These are phyloP conservation scores for Geotrypetes seraphini DNA, from an alignment of 2,797 vertebrate species.

Conservation along the genomic window DNA sequence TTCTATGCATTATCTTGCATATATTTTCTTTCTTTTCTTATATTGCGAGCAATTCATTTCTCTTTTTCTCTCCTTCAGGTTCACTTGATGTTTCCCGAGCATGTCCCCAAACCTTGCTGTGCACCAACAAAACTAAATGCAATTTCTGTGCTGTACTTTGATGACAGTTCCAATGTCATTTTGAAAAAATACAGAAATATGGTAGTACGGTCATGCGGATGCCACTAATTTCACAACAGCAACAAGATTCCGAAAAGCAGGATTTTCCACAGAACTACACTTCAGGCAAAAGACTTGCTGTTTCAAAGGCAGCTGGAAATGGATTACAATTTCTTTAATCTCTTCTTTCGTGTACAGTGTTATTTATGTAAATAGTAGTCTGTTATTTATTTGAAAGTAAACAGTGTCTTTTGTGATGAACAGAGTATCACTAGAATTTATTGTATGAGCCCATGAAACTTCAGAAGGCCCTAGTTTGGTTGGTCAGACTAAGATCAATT, in stretches of 20 bases:
- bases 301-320: conserved; percentile 32
- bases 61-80: conserved; percentile 65
- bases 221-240: conserved; percentile 68
- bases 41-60: conserved; percentile 7
- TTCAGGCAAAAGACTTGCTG: conserved; percentile 38
- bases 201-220: conserved; percentile 96
- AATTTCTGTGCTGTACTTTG: conserved; percentile 97
- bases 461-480: conserved; percentile 23
- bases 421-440: conserved; percentile 35
- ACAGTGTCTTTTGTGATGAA: conserved; percentile 37
- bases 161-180: conserved; percentile 98
- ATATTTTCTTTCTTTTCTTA: no score
- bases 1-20: no score
- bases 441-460: conserved; percentile 30
- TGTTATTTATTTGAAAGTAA: conserved; percentile 86
- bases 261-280: conserved; percentile 37
- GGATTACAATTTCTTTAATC: conserved; percentile 48
- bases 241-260: conserved; percentile 25
- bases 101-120: conserved; percentile 97
- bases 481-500: conserved; percentile 15
- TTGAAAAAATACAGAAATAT: conserved; percentile 98
- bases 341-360: conserved; percentile 83
- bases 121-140: conserved; percentile 96
- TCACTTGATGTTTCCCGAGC: conserved; percentile 98
- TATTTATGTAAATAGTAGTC: conserved; percentile 91